Conservation (phyloP, 2,888 invertebrate species). For the Abrostola tripartita region DNA sequence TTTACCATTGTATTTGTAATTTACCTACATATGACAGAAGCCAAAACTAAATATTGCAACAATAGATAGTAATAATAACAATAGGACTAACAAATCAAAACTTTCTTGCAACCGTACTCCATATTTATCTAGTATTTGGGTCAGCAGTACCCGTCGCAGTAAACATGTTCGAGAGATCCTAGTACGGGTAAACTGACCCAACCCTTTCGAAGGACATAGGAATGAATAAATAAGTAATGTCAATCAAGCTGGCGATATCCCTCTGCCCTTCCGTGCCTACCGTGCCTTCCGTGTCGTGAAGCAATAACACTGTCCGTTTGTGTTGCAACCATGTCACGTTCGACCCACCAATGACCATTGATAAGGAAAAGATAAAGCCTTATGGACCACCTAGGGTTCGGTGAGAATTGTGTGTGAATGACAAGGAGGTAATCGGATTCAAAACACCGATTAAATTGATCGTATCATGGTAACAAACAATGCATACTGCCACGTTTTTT, state of each 20-base stretch:
- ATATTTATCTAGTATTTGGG: not conserved
- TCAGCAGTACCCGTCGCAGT: not conserved
- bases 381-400: slow-evolving; percentile 48
- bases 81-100: no score
- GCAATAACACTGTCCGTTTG: slow-evolving; percentile 54
- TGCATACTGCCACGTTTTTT: no score
- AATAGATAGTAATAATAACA: no score
- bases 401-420: slow-evolving; percentile 20
- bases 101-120: not conserved
- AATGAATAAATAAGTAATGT: slow-evolving; percentile 81
- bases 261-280: slow-evolving; percentile 40
- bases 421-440: slow-evolving; percentile 7
- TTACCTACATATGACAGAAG: no score
- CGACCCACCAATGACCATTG: slow-evolving; percentile 51
- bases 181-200: slow-evolving; percentile 52
- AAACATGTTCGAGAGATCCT: slow-evolving; percentile 26
- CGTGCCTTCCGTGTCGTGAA: slow-evolving; percentile 49
- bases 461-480: no score
- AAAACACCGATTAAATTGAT: not conserved
- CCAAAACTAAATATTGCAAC: no score
- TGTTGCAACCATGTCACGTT: slow-evolving; percentile 53
- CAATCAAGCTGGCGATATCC: slow-evolving; percentile 69
- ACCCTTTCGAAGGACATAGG: slow-evolving; percentile 70
- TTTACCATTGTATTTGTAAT: no score
- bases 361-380: slow-evolving; percentile 57